Evolutionary conservation across 2,888 invertebrate species (phyloP).

Genomic region (Abscondita cerata): DNA sequence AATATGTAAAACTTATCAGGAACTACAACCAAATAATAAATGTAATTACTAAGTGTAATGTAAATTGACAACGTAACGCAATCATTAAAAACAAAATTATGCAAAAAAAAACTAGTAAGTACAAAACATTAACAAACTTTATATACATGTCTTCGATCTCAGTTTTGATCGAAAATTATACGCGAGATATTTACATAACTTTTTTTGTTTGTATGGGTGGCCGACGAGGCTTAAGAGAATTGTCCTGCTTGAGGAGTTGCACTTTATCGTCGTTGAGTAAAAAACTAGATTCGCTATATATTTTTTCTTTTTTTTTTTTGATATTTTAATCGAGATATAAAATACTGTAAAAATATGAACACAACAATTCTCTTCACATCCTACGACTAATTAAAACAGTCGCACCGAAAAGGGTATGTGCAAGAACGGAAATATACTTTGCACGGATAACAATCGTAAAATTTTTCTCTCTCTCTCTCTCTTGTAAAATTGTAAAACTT

Average conservation of each 20-base stretch:
- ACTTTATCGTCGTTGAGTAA: constrained; percentile 9
- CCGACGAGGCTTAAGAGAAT: constrained; percentile 54
- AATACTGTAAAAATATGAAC: constrained; percentile 61
- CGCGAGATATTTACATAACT: constrained; percentile 17
- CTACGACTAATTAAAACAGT: constrained; percentile 25
- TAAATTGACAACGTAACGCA: constrained; percentile 32
- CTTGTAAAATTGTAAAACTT: no score
- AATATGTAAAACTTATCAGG: constrained; percentile 53
- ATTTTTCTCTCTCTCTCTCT: no score
- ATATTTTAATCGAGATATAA: constrained; percentile 57
- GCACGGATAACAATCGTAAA: constrained; percentile 4
- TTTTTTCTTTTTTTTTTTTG: constrained; percentile 49
- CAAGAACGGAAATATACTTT: constrained; percentile 5
- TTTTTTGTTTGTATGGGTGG: constrained; percentile 35
- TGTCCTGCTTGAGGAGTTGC: constrained; percentile 54
- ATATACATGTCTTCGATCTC: constrained; percentile 26
- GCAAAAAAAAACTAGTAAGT: constrained; percentile 48
- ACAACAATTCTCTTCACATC: constrained; percentile 59
- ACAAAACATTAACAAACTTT: constrained; percentile 49
- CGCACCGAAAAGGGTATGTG: constrained; percentile 20
- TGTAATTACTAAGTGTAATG: constrained; percentile 37
- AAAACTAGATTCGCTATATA: constrained; percentile 35
- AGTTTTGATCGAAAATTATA: constrained; percentile 17
- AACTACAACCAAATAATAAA: constrained; percentile 53
- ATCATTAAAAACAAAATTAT: constrained; percentile 33